Evolutionary conservation across 2,888 invertebrate species (phyloP).

Genomic region (Sphaerophoria rueppellii): DNA sequence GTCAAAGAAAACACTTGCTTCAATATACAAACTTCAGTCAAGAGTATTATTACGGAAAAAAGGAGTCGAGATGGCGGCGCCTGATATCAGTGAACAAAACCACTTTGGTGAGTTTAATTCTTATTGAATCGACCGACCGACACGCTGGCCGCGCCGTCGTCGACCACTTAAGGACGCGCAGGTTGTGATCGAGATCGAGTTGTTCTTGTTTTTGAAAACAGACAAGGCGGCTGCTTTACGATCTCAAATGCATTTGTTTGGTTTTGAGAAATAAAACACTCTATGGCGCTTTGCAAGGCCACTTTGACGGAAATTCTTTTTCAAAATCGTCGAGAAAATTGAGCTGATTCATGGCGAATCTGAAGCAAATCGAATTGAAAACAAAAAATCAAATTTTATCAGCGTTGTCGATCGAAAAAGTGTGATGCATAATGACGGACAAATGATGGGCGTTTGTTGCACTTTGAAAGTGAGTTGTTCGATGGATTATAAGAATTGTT

Average conservation of each 20-base stretch:
- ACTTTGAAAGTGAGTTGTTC: constrained; percentile 52
- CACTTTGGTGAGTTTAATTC: constrained; percentile 63
- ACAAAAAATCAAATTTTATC: constrained; percentile 49
- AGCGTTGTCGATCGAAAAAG: constrained; percentile 51
- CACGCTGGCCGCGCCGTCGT: no score
- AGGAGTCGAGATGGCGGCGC: constrained; percentile 70
- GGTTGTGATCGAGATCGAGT: constrained; percentile 47
- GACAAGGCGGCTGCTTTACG: constrained; percentile 11
- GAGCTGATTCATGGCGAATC: constrained; percentile 65
- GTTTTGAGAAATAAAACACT: constrained; percentile 10
- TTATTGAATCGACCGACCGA: background rate
- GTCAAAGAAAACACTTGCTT: constrained; percentile 62
- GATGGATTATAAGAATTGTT: background rate
- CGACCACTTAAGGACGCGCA: constrained; percentile 68
- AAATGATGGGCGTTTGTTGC: constrained; percentile 68
- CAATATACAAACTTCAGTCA: constrained; percentile 8
- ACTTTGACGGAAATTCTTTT: constrained; percentile 47
- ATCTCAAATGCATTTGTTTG: constrained; percentile 26
- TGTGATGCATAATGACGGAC: constrained; percentile 63
- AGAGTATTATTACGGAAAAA: constrained; percentile 16
- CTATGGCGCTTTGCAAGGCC: constrained; percentile 35
- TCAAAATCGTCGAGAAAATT: constrained; percentile 40
- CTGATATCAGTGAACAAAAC: constrained; percentile 64
- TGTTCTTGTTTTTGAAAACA: constrained; percentile 19
- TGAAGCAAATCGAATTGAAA: constrained; percentile 62